Base-by-base conservation (phyloP, 2,113 vertebrate species). In the Marmota flaviventris region DNA sequence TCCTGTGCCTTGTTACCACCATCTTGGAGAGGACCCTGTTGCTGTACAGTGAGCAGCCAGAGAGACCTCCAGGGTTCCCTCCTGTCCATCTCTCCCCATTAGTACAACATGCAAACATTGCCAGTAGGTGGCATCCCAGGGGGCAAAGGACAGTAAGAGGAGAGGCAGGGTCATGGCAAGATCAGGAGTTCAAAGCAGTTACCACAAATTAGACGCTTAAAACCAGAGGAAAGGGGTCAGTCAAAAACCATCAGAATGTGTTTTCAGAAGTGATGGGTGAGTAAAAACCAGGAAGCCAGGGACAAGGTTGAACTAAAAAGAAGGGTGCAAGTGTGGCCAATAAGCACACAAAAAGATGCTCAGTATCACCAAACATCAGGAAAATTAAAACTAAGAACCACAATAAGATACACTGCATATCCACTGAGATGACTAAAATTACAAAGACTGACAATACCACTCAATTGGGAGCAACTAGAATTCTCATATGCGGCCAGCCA, bases 301-400 rank as follows among this genome's bases (percentile, higher is more conserved):
- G 48, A 51, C 27, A 88, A 92, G 56, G 22, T 18, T 18, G 39
- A 91, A 96, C 51, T 87, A 37, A 69, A 89, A 91, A 77, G 22
- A 58, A 4, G 4, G 5, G 12, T 53, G 17, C 24, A 82, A 75
- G n/a, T 45, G 42, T 75, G 76, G 5, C 17, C 63, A 72, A 24
- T 39, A 63, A 85, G 29, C 27, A 24, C 34, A n/a, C 22, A 78
- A 84, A 70, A 75, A 76, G 48, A 69, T 58, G 48, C 37, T 61
- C 56, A 75, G 25, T 24, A 53, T 63, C 39, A 45, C 48, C 58
- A 87, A 32, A 69, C 78, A 56, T 65, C 14, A 79, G 75, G 69
- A 53, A 83, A 58, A 87, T 83, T 65, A 76, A 22, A 75, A 82
- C 42, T 81, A 81, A 91, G 20, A 63, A 63, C 42, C 72, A 72